A percentile compares a stretch with the other conserved stretches of the same genome.
phyloP scores from a whole-genome alignment of 2,113 vertebrate genomes.

The Balaenoptera acutorostrata region DNA sequence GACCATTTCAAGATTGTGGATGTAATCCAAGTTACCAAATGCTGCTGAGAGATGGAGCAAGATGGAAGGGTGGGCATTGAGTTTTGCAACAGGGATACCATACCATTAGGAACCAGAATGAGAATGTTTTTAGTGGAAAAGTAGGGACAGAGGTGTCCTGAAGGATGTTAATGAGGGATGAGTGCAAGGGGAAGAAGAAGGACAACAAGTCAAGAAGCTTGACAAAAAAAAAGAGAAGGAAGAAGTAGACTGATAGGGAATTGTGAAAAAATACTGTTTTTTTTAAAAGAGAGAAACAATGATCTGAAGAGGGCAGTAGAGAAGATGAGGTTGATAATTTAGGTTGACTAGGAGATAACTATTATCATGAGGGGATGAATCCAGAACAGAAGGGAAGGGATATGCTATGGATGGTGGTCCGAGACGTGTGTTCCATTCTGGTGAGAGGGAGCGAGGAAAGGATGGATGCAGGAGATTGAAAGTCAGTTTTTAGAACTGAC shows the following conservation, averaged over 20 bases:
- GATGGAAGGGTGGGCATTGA: accelerated
- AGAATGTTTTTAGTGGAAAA: neutral
- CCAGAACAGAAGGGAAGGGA: neutral
- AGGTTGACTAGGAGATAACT: neutral
- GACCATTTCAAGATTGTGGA: neutral
- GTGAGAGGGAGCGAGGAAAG: neutral
- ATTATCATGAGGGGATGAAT: neutral
- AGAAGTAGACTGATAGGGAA: neutral
- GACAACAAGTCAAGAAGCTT: neutral
- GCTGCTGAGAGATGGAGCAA: neutral
- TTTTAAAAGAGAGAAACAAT: neutral
- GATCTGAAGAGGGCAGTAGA: neutral
- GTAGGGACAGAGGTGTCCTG: neutral
- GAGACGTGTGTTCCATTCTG: accelerated
- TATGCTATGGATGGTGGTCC: accelerated
- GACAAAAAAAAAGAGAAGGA: neutral
- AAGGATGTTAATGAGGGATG: too few relatives aligned
- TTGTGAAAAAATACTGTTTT: neutral
- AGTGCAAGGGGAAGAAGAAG: neutral
- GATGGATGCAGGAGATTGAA: accelerated
- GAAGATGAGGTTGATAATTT: neutral
- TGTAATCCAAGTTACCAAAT: too few relatives aligned
- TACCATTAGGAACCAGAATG: neutral
- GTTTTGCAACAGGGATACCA: accelerated
- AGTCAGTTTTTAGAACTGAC: neutral